Conservation (phyloP, 23 tunicate genomes). For the Phallusia fumigata region DNA sequence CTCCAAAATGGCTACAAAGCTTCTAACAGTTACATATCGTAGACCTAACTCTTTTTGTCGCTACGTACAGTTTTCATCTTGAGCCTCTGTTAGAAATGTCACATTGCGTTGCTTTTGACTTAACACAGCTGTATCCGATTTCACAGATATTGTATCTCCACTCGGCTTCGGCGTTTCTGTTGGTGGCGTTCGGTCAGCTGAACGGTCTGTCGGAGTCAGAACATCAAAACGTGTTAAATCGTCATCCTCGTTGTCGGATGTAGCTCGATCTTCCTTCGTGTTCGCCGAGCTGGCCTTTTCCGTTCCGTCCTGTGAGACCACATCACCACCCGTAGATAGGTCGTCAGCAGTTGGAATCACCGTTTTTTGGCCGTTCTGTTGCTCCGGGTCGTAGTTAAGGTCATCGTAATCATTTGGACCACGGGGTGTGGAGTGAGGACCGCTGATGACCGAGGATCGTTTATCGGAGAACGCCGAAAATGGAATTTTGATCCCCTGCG, state of each 20-base stretch:
- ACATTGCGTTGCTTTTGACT: constrained; percentile 36
- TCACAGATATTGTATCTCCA: constrained; percentile 39
- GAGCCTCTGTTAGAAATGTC: constrained; percentile 62
- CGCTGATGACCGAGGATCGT: constrained; percentile 32
- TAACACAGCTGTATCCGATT: constrained; percentile 61
- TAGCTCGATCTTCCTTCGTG: constrained; percentile 68
- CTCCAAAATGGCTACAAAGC: too few species aligned
- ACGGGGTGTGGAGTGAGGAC: constrained; percentile 80
- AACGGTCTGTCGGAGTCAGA: neutral
- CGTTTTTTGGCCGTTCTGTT: constrained; percentile 58
- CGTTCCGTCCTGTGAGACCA: constrained; percentile 42
- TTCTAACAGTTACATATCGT: too few species aligned
- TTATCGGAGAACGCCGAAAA: constrained; percentile 14
- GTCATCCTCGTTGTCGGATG: constrained; percentile 75
- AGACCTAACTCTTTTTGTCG: neutral
- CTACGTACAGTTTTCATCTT: neutral
- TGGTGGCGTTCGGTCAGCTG: neutral
- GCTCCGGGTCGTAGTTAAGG: constrained; percentile 13
- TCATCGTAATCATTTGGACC: constrained; percentile 31
- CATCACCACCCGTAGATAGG: constrained; percentile 45
- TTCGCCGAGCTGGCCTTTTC: constrained; percentile 16
- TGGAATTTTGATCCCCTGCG: constrained; percentile 62
- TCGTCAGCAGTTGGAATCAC: constrained; percentile 81
- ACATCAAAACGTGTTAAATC: neutral
- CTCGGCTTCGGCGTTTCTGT: constrained; percentile 1